These are phyloP conservation scores for Umimayanthus kanabou DNA, from an alignment of 92 coral and sea anemone species.

Conservation along the genomic window DNA sequence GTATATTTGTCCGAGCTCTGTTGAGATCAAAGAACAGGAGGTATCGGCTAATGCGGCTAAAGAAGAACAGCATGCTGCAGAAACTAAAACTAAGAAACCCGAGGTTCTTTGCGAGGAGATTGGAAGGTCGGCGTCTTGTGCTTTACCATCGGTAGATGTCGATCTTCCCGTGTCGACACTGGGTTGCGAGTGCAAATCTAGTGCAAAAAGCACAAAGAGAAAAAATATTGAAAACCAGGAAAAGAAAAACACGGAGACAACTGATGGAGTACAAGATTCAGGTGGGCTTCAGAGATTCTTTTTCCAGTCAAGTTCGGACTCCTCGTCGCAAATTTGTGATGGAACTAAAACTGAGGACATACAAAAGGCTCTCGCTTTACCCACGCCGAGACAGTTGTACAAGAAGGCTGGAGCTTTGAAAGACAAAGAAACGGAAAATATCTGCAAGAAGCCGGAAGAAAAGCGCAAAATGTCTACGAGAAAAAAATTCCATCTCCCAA, in stretches of 20 bases:
- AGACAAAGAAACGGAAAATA: background rate
- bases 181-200: background rate
- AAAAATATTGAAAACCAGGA: background rate
- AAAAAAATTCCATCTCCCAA: background rate
- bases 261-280: background rate
- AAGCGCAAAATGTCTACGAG: background rate
- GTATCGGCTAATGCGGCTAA: background rate
- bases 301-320: background rate
- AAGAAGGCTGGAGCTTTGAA: background rate
- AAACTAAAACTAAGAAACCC: background rate
- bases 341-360: background rate
- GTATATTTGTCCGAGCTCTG: background rate
- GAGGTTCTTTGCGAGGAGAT: background rate
- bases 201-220: too few relatives aligned
- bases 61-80: background rate
- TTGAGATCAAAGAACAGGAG: background rate
- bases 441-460: background rate
- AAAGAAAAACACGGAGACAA: background rate
- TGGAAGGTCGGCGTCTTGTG: constrained; percentile 3
- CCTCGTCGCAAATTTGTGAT: background rate
- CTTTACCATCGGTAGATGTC: background rate
- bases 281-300: background rate
- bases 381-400: background rate
- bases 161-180: background rate
- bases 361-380: background rate